Base-by-base conservation (phyloP, 2,113 vertebrate species). In the Ophthalmolycus amberensis region DNA sequence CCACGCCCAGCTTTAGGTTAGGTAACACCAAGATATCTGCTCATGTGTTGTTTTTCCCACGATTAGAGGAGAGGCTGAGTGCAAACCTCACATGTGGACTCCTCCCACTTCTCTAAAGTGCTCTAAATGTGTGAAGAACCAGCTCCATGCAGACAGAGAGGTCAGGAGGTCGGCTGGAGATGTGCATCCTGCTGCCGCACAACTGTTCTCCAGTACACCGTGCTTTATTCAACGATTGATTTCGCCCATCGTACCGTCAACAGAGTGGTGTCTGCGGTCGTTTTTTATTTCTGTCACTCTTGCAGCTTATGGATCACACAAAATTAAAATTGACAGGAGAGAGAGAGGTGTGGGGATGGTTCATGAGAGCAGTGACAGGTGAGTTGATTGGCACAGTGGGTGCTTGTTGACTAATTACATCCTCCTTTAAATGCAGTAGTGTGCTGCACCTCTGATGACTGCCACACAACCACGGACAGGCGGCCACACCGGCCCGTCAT, bases 11-110 rank as follows among this genome's bases (percentile, higher is more conserved):
- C 38, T 32, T 20, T 6, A 11, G 27, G 64, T 81, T 83, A 59
- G 27, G 44, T 75, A 86, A 86, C 75, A 44, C 37, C 22, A 16
- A 18, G 50, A 14, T 88, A 75, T 72, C 37, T 68, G 22, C 22
- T 70, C 89, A 88, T 54, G 25, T 92, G 91, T 22, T 54, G 15
- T n/a, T 75, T 81, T 88, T 91, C 92, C 75, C 91, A 92, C 44
- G 54, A 70, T 58, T 42, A 32, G 12, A 38, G 37, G 32, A 12
- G 14, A 40, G 37, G 38, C 54, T 2, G 1, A 60, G 37, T 16
- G n/a, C 11, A n/a, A 79, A 48, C 29, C 11, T 58, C 38, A 50
- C 80, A 74, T 14, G 56, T 60, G 34, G 48, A 34, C 37, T 50
- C 40, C 42, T 71, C 22, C 56, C 38, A 58, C 9, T 5, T 46